Conservation (phyloP, 1,140 invertebrate genomes). For the Dendrolimus kikuchii region DNA sequence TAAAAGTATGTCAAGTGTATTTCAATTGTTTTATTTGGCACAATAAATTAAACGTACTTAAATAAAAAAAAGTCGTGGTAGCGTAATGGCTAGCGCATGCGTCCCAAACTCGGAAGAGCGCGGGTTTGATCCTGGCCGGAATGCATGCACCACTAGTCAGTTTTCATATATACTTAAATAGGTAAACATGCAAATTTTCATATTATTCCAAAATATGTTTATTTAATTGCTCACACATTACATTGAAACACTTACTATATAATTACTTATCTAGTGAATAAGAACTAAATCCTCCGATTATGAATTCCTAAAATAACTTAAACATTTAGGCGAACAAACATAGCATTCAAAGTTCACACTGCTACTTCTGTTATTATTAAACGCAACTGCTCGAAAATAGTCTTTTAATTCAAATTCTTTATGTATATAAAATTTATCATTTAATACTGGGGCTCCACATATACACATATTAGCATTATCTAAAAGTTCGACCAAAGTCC, state of each 20-base stretch:
- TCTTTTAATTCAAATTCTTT: conserved; percentile 52
- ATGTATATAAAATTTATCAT: conserved; percentile 53
- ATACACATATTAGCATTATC: conserved; percentile 76
- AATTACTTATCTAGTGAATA: no score
- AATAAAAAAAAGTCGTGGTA: background rate
- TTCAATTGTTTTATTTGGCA: background rate
- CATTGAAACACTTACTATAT: no score
- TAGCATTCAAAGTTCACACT: conserved; percentile 73
- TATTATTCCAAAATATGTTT: no score
- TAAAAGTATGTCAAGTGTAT: no score
- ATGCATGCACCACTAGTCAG: no score
- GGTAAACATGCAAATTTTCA: no score
- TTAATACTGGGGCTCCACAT: conserved; percentile 75
- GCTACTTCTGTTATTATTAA: conserved; percentile 50
- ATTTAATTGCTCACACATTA: no score
- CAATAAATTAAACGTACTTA: conserved; percentile 3
- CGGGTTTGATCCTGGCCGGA: no score
- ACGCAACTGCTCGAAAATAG: conserved; percentile 54
- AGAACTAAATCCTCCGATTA: no score
- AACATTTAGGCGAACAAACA: conserved; percentile 75
- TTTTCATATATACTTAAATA: no score
- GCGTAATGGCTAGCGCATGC: no score
- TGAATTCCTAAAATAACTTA: conserved; percentile 15
- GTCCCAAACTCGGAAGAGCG: no score
- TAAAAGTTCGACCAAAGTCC: conserved; percentile 74